Evolutionary conservation across 1,140 invertebrate species (phyloP).

Genomic region (Bombus waltoni): DNA sequence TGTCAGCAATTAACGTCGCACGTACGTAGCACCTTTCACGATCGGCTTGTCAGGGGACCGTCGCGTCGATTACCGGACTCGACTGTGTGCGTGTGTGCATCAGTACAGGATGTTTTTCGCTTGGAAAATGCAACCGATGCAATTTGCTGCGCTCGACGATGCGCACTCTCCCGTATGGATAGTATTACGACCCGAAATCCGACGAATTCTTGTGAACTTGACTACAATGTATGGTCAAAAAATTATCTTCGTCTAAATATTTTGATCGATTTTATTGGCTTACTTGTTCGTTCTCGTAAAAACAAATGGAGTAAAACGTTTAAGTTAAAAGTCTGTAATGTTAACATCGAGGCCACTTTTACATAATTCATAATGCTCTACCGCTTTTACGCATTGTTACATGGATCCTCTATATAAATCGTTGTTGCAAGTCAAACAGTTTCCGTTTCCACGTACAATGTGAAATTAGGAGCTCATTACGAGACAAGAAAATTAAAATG

Average conservation of each 20-base stretch:
- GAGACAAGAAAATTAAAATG: neutral
- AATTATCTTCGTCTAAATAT: neutral
- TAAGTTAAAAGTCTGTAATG: neutral
- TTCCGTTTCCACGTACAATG: slow-evolving; percentile 20
- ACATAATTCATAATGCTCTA: slow-evolving; percentile 1
- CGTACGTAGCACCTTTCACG: slow-evolving; percentile 47
- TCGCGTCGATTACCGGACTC: neutral
- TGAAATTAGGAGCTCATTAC: slow-evolving; percentile 13
- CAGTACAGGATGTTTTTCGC: neutral
- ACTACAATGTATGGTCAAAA: neutral
- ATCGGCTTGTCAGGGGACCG: slow-evolving; percentile 15
- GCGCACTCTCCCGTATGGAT: neutral
- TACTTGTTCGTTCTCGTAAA: neutral
- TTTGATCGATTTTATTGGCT: neutral
- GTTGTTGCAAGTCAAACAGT: neutral
- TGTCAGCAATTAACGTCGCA: slow-evolving; percentile 59
- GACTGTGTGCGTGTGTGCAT: neutral
- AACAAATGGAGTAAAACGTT: neutral
- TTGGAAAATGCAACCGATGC: slow-evolving; percentile 21
- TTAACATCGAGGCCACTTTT: neutral
- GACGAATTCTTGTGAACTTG: neutral
- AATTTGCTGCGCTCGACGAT: neutral
- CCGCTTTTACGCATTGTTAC: neutral
- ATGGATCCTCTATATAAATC: neutral
- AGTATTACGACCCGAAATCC: neutral